Evolutionary conservation across 2,888 invertebrate species (phyloP), one percentile per base, ranked within the genome.

Genomic region (Torymus aiolomorphi): DNA sequence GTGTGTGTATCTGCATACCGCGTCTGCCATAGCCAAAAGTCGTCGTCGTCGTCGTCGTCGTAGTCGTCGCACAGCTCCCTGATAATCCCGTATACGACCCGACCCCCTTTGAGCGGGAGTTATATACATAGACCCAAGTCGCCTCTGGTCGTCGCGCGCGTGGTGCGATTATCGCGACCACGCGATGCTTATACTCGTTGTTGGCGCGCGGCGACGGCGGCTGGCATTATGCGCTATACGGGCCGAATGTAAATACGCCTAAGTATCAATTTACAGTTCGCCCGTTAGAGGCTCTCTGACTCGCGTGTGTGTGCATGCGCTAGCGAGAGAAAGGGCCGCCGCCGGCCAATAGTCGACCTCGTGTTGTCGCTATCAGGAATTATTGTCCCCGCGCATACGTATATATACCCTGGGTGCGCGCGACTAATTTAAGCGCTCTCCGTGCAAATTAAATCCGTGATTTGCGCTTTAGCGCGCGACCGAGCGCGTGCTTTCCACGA

Each of bases 241-340:
- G 52, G 62, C 54, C 62, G n/a, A 75, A 75, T 70, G 70, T 75
- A 79, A 69, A 69, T 78, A 63, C 49, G 52, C 24, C 63, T 54
- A 16, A 62, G 75, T 80, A 80, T 80, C 71, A 80, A 76, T 76
- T 75, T 75, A 79, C 72, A 61, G 54, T 74, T 61, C 52, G 62
- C 16, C 72, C 67, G 66, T 73, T 73, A 14, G 52, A 42, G 42
- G 42, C 42, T 42, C 42, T 42, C 42, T 42, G 42, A 10, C 5
- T 31, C 3, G 31, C 5, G 8, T 42, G 42, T 8, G 2, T 31
- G 31, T 31, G 3, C 5, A 31, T 31, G 31, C 8, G 8, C 8
- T 42, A 42, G 42, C 31, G 12, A 24, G 62, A 52, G 61, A 18
- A 16, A 2, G 10, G 52, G 20, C 5, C 8, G 42, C 42, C 42